phyloP scores from a whole-genome alignment of 2,888 invertebrate genomes.

The Athalia rosae region DNA sequence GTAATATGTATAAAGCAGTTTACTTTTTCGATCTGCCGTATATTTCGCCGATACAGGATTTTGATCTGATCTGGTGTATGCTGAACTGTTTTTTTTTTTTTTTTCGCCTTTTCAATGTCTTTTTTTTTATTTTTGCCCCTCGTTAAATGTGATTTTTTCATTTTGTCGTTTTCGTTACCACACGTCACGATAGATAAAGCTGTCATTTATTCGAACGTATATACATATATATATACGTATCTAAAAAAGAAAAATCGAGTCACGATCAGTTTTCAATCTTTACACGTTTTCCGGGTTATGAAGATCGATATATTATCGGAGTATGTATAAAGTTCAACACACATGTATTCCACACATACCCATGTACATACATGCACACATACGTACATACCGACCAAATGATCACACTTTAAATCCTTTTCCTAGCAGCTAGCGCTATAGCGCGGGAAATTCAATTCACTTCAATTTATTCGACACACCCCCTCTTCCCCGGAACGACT shows the following conservation, averaged over 20 bases:
- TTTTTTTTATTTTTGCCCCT: too few species aligned
- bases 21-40: slow-evolving; percentile 27
- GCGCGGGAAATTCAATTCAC: slow-evolving; percentile 40
- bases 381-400: too few species aligned
- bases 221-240: too few species aligned
- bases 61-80: neutral
- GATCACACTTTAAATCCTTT: neutral
- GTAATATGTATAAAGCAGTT: slow-evolving; percentile 21
- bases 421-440: neutral
- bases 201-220: too few species aligned
- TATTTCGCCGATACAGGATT: too few species aligned
- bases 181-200: too few species aligned
- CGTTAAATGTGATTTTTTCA: too few species aligned
- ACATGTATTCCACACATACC: too few species aligned
- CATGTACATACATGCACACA: too few species aligned
- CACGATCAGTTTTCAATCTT: slow-evolving; percentile 33
- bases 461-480: slow-evolving; percentile 37
- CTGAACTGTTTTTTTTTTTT: neutral
- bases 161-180: too few species aligned
- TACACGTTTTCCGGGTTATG: slow-evolving; percentile 6
- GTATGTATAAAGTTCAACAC: too few species aligned
- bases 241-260: neutral
- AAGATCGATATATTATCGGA: slow-evolving; percentile 26
- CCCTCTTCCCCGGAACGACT: neutral
- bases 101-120: neutral